Evolutionary conservation across 2,888 invertebrate species (phyloP).

Genomic region (Sphinx pinastri): DNA sequence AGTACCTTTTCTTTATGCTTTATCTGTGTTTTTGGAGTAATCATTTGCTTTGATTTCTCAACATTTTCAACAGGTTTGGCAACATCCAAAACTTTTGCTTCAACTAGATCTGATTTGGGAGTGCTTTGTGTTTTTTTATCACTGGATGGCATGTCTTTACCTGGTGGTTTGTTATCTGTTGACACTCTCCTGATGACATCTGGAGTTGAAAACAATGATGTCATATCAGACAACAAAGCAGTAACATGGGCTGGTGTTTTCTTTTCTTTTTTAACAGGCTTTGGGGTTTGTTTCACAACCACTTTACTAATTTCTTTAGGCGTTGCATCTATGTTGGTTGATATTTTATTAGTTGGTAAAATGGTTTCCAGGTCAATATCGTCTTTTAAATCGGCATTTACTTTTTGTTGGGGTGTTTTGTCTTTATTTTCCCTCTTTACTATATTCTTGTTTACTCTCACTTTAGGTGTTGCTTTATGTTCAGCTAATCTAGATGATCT

Average conservation of each 20-base stretch:
- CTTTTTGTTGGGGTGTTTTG: constrained; percentile 59
- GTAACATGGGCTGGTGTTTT: constrained; percentile 85
- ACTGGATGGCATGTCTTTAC: constrained; percentile 64
- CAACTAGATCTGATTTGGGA: constrained; percentile 43
- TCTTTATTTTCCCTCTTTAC: constrained; percentile 69
- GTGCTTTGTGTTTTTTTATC: constrained; percentile 49
- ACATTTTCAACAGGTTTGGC: constrained; percentile 42
- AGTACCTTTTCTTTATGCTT: constrained; percentile 57
- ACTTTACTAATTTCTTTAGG: constrained; percentile 65
- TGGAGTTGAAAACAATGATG: constrained; percentile 90
- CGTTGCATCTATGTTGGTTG: constrained; percentile 36
- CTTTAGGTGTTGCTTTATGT: constrained; percentile 60
- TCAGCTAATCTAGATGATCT: constrained; percentile 60
- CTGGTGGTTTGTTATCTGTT: constrained; percentile 74
- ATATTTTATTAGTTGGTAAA: constrained; percentile 53
- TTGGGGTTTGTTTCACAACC: constrained; percentile 70
- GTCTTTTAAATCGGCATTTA: constrained; percentile 56
- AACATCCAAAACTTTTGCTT: constrained; percentile 42
- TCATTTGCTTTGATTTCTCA: constrained; percentile 50
- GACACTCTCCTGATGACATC: constrained; percentile 90
- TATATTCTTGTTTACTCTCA: constrained; percentile 61
- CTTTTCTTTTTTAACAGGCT: constrained; percentile 76
- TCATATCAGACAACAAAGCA: constrained; percentile 83
- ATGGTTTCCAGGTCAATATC: constrained; percentile 59
- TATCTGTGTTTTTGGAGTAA: constrained; percentile 53